Evolutionary conservation across 2,113 vertebrate species (phyloP), one percentile per base, ranked within the genome.

Genomic region (Colistium nudipinnis): DNA sequence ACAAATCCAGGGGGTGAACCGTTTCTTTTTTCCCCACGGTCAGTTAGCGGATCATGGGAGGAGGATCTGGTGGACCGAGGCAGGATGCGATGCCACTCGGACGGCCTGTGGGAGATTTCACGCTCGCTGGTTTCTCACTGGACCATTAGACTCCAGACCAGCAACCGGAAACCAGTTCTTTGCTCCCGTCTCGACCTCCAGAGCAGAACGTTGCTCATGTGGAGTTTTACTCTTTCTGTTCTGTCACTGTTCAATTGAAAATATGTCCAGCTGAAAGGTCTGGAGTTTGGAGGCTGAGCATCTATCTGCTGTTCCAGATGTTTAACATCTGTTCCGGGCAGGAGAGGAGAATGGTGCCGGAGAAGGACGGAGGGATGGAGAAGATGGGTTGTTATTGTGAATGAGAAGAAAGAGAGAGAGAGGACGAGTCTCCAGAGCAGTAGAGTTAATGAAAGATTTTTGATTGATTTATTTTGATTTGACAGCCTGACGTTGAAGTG

Each of bases 391-490:
- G n/a, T n/a, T 28, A 39, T 4, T 27, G 39, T 43, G 41, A 63
- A 20, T 1, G 14, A 49, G 52, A 7, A 13, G 17, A 44, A 45
- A 14, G 19, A 75, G 27, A 1, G 14, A 67, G 10, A 55, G 30
- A 27, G 53, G 44, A 72, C 62, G 70, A 82, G 43, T 80, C 83
- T 88, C 79, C 53, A 61, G 85, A 89, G 81, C 74, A 53, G 68
- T 70, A 85, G 82, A 91, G 78, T 87, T 88, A 89, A 91, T 90
- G 89, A 88, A 86, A 87, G 82, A 74, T 65, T 82, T 85, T 83
- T 33, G 78, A 55, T 54, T 53, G n/a, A n/a, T n/a, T n/a, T n/a
- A n/a, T n/a, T n/a, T n/a, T n/a, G n/a, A n/a, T 45, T 45, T 44
- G 1, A 49, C 60, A 52, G 30, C 43, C 51, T 67, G 70, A 65